Evolutionary conservation across 2,888 invertebrate genomes (phyloP), one percentile per base, ranked within the genome.

Genomic region (Yponomeuta cagnagella): DNA sequence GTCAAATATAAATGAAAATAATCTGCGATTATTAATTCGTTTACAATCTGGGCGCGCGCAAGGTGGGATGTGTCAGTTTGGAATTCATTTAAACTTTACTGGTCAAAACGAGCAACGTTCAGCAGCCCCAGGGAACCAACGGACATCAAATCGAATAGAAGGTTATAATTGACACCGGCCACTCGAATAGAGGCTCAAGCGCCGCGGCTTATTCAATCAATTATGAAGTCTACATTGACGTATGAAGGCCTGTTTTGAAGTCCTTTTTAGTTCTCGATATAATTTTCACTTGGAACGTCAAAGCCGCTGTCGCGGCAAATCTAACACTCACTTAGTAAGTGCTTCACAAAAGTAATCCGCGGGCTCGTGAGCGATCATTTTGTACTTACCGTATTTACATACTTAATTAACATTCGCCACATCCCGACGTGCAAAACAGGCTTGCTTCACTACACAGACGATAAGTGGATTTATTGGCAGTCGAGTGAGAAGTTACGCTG

Each of bases 41-140:
- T 87, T 82, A 83, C 87, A 88, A 88, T 86, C 85, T 83, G 80
- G 81, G 80, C 80, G 81, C 81, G 79, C 82, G 80, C 80, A 80
- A 81, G 84, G 85, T 84, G 79, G 84, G 84, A 86, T 87, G 84
- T 89, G 87, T 88, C 90, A 89, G 90, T 88, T 82, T 83, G 82
- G 85, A 90, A 89, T 89, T 90, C 88, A 90, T 90, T 90, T 89
- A 89, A 90, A 90, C 87, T 90, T 90, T 85, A 83, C 85, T 83
- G 81, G 82, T 80, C 84, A 86, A 88, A 23, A 84, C 85, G 86
- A 88, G 81, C 86, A 87, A 79, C 81, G 82, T 77, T 37, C 68
- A 43, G 77, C 76, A 77, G 77, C 90, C 85, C 86, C 77, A 81
- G 87, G 87, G 90, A 89, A 83, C 79, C 79, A 84, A 82, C 85